Evolutionary conservation across 2,888 invertebrate species (phyloP).

Genomic region (Cataglyphis livida): DNA sequence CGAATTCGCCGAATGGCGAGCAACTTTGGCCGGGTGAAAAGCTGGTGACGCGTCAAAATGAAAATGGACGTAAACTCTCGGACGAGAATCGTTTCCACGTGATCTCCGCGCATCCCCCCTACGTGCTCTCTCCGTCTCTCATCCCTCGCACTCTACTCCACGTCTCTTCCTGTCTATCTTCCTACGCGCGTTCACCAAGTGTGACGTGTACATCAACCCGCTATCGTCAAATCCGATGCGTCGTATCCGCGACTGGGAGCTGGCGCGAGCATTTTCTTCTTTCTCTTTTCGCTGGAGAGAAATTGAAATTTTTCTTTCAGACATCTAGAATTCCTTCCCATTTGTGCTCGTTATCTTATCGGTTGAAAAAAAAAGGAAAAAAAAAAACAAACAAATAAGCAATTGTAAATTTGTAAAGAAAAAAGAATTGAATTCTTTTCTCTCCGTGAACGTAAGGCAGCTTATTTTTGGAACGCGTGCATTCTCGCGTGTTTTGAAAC

Average conservation of each 20-base stretch:
- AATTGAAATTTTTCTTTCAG: constrained; percentile 17
- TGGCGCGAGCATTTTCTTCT: neutral
- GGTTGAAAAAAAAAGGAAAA: neutral
- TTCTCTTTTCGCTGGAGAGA: neutral
- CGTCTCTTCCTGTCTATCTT: constrained; percentile 25
- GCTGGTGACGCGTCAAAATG: constrained; percentile 62
- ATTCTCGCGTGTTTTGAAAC: neutral
- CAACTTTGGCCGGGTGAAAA: constrained; percentile 35
- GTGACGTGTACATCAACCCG: constrained; percentile 61
- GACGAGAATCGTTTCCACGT: constrained; percentile 48
- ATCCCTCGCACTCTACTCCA: neutral
- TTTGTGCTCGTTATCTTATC: neutral
- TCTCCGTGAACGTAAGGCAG: neutral
- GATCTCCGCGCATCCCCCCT: constrained; percentile 14
- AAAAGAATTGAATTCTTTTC: neutral
- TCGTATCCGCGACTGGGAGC: constrained; percentile 27
- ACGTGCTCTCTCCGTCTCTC: neutral
- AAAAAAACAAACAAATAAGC: neutral
- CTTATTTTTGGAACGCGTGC: neutral
- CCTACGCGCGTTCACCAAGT: constrained; percentile 44
- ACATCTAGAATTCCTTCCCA: too few species aligned
- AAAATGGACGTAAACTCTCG: constrained; percentile 71
- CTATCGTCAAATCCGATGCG: constrained; percentile 42
- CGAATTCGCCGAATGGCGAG: constrained; percentile 37
- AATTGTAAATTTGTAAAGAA: neutral